Conservation (phyloP, 2,113 vertebrate genomes). For the Chaenogobius annularis region DNA sequence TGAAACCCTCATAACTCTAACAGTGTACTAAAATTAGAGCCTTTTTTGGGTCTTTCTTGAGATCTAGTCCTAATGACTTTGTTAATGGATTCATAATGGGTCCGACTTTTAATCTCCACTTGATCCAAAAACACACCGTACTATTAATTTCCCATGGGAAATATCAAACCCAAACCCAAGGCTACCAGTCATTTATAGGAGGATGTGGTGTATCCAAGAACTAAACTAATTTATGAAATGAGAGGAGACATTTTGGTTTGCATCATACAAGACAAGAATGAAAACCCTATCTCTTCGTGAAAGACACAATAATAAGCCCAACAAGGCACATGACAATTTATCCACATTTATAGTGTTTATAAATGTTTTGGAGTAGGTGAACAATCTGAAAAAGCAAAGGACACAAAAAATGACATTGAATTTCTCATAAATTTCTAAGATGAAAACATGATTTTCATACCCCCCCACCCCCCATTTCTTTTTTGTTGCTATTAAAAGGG, state of each 20-base stretch:
- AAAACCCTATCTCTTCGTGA: neutral
- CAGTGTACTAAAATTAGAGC: slow-evolving; percentile 62
- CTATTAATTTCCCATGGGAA: slow-evolving; percentile 74
- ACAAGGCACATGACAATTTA: neutral
- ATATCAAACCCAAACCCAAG: slow-evolving; percentile 44
- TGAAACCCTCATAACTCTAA: slow-evolving; percentile 23
- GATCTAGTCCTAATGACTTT: slow-evolving; percentile 71
- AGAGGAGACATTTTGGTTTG: slow-evolving; percentile 30
- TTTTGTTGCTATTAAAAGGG: too few relatives aligned
- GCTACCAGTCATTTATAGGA: slow-evolving; percentile 22
- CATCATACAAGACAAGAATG: slow-evolving; percentile 35
- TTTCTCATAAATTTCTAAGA: too few relatives aligned
- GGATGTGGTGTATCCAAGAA: slow-evolving; percentile 25
- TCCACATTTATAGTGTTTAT: too few relatives aligned
- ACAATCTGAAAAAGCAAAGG: too few relatives aligned
- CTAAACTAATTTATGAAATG: slow-evolving; percentile 41
- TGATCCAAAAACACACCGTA: slow-evolving; percentile 66
- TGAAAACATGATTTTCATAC: too few relatives aligned
- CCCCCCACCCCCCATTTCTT: too few relatives aligned
- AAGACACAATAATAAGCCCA: neutral
- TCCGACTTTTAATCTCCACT: slow-evolving; percentile 66
- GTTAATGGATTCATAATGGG: slow-evolving; percentile 76
- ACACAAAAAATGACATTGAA: too few relatives aligned
- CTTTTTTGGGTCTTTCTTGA: slow-evolving; percentile 44
- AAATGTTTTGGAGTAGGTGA: too few relatives aligned